Base-by-base conservation (phyloP, 1,140 invertebrate genomes). In the Hycleus cichorii region DNA sequence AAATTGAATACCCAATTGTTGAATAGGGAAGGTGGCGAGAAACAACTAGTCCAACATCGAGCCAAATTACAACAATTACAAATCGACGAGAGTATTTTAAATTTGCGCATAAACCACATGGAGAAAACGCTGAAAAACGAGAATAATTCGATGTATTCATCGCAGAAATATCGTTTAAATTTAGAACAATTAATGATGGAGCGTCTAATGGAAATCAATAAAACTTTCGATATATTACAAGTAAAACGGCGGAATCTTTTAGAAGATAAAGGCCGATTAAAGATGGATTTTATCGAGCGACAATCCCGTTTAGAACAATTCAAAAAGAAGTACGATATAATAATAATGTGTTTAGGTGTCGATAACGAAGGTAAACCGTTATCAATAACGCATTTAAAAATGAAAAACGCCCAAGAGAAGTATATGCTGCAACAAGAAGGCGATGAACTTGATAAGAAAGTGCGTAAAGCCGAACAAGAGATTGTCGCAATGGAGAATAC, bases 401-500 rank as follows among this genome's bases (percentile, higher is more conserved):
- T 88, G 39, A 84, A 86, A 75, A 79, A 77, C 55, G 83, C 83
- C 1, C 85, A 86, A 71, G 84, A 88, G 59, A 82, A 81, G 43
- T 81, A 80, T 42, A 76, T 84, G 60, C 66, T 89, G 12, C 82
- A 85, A 65, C 79, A 84, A 67, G 77, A 82, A 63, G 87, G 88
- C n/a, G 84, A 87, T 63, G 72, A 80, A 45, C 73, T 89, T 58
- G 87, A 90, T 69, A 76, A 76, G 2, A 79, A 83, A 48, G 84
- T 89, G 11, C 72, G 76, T 59, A 83, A 81, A 65, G 78, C 80
- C 18, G 88, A 89, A 73, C 74, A 80, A 32, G 87, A 89, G 71
- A 85, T 89, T 57, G 75, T 81, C 12, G 86, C 85, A 32, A 82
- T 89, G 74, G 87, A 90, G 71, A 87, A 86, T 64, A 88, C 86